Evolutionary conservation across 2,888 invertebrate genomes (phyloP), one percentile per base, ranked within the genome.

Genomic region (Mythimna impura): DNA sequence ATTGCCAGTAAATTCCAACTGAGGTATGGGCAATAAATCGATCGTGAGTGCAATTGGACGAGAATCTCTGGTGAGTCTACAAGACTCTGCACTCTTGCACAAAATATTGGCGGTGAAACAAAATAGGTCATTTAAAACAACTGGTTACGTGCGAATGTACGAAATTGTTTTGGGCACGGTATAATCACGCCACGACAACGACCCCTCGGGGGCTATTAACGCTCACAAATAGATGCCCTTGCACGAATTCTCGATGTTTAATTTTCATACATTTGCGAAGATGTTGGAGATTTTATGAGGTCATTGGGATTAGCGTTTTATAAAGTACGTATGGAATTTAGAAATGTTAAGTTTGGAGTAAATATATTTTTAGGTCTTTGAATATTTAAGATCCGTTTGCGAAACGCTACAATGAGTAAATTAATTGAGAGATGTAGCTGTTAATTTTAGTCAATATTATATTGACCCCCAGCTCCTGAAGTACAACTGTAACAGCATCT

Each of bases 71-170:
- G 78, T 81, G 82, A 83, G 72, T 77, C 63, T 84, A 89, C 88
- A 87, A 86, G 86, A 82, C 71, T 89, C 73, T 86, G 88, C 89
- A 88, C 87, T 89, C n/a, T 76, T 73, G 65, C 47, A 71, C 67
- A 76, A 80, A 85, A 83, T 83, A 82, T 70, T 66, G 62, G 36
- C 52, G 50, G 25, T 14, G 52, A 14, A 25, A 65, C 34, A 25
- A 86, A 84, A 70, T 74, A 75, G 76, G 66, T 81, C 70, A 76
- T 54, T 67, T 57, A 61, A 54, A 79, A 72, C 66, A 40, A 66
- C 66, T n/a, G 60, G 60, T 71, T 77, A 69, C 69, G 57, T 58
- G n/a, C 8, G 30, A 62, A 64, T 54, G 14, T 54, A 30, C 63
- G 47, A 67, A 82, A 79, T 65, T 81, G 73, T 75, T 83, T 62